Percentiles rank a stretch among this genome's conserved stretches.
phyloP scores from a whole-genome alignment of 2,888 invertebrate genomes.

The Formica aserva region DNA sequence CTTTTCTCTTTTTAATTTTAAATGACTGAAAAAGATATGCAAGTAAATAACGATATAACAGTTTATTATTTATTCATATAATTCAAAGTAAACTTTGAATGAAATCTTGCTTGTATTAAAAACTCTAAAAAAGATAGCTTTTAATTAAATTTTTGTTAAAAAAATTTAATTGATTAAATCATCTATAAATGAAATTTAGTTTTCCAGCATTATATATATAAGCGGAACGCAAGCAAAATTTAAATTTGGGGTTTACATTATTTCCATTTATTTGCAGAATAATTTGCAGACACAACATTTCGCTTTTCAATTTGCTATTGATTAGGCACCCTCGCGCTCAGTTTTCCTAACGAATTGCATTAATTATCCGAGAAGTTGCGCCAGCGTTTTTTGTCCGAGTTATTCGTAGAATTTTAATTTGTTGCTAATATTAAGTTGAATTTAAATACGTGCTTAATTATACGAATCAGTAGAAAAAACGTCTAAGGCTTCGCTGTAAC shows the following conservation, averaged over 20 bases:
- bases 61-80: neutral
- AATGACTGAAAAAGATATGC: neutral
- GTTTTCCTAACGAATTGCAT: conserved; percentile 36
- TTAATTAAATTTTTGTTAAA: neutral
- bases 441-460: neutral
- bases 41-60: neutral
- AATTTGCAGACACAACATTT: neutral
- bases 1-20: neutral
- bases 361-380: conserved; percentile 22
- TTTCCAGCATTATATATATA: neutral
- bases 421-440: neutral
- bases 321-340: conserved; percentile 4
- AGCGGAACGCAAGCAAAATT: neutral
- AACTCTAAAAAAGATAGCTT: neutral
- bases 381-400: neutral
- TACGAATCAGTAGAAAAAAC: neutral
- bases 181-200: neutral
- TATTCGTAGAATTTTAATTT: conserved; percentile 26
- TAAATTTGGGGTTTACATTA: neutral
- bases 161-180: neutral
- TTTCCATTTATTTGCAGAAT: neutral
- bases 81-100: neutral
- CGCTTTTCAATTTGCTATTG: conserved; percentile 8
- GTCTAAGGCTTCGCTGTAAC: neutral
- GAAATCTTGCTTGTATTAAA: neutral